Conservation (phyloP, 1,140 invertebrate species). For the Drosophila mayri region DNA sequence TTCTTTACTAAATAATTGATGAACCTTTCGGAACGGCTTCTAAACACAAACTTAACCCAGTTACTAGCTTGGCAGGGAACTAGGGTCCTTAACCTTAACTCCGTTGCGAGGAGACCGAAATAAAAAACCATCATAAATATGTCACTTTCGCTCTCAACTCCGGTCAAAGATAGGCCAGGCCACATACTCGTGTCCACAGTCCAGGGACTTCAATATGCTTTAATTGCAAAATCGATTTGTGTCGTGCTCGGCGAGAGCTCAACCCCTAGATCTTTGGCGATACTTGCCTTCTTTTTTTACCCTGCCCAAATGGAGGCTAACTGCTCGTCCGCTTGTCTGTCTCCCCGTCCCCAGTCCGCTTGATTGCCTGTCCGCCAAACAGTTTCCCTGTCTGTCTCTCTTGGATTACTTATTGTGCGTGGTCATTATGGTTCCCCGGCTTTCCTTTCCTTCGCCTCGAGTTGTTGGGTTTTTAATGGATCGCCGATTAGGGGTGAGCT, state of each 20-base stretch:
- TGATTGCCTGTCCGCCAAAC: conserved; percentile 25
- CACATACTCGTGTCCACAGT: background rate
- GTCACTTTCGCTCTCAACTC: conserved; percentile 69
- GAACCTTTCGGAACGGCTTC: conserved; percentile 1
- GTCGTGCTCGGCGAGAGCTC: conserved; percentile 51
- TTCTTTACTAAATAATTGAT: conserved; percentile 32
- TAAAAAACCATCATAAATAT: conserved; percentile 43
- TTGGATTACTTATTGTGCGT: conserved; percentile 65
- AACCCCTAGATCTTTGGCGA: conserved; percentile 44
- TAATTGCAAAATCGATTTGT: conserved; percentile 82
- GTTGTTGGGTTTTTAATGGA: conserved; percentile 43
- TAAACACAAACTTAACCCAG: conserved; percentile 14
- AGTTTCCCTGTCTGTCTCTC: conserved; percentile 37
- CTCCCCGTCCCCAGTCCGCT: conserved; percentile 10
- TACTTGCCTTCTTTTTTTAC: conserved; percentile 14
- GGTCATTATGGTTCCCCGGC: conserved; percentile 65
- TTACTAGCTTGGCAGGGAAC: conserved; percentile 9
- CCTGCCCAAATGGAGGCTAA: conserved; percentile 55
- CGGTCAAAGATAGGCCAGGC: conserved; percentile 21
- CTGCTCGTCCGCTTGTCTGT: conserved; percentile 27
- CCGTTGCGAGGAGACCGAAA: conserved; percentile 21
- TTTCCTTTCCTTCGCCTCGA: conserved; percentile 14
- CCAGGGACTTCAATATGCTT: conserved; percentile 54
- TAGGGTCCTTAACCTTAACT: conserved; percentile 73
- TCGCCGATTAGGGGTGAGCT: conserved; percentile 42